These are phyloP conservation scores for Serilophus lunatus DNA, from an alignment of 2,113 vertebrate species.

Conservation along the genomic window DNA sequence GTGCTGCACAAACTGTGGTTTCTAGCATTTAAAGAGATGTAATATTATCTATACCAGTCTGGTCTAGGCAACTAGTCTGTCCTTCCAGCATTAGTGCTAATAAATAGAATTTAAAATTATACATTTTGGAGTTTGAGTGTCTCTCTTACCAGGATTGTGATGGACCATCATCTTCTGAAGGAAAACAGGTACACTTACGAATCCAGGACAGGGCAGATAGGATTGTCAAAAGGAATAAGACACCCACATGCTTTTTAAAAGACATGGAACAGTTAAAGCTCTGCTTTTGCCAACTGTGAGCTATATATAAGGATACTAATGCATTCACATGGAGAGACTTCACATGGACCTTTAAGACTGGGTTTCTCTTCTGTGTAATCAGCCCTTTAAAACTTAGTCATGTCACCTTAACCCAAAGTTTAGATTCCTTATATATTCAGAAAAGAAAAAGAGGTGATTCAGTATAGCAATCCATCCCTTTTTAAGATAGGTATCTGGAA, in stretches of 20 bases:
- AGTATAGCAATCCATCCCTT: background rate
- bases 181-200: background rate
- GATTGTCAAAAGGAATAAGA: background rate
- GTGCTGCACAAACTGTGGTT: background rate
- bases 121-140: background rate
- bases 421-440: background rate
- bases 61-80: background rate
- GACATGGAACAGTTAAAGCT: background rate
- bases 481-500: background rate
- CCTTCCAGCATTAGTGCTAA: background rate
- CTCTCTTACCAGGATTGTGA: background rate
- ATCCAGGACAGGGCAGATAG: background rate
- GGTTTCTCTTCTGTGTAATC: background rate
- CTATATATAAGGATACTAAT: background rate
- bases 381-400: background rate
- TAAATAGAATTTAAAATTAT: background rate
- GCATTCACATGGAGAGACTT: background rate
- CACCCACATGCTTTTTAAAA: background rate
- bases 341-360: background rate
- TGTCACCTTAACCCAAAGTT: background rate
- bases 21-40: background rate
- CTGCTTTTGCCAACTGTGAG: background rate
- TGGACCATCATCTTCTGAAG: background rate
- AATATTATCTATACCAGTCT: background rate
- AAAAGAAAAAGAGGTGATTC: background rate